These are phyloP conservation scores for Liparis tanakae DNA, from an alignment of 2,797 vertebrate genomes.

Conservation along the genomic window DNA sequence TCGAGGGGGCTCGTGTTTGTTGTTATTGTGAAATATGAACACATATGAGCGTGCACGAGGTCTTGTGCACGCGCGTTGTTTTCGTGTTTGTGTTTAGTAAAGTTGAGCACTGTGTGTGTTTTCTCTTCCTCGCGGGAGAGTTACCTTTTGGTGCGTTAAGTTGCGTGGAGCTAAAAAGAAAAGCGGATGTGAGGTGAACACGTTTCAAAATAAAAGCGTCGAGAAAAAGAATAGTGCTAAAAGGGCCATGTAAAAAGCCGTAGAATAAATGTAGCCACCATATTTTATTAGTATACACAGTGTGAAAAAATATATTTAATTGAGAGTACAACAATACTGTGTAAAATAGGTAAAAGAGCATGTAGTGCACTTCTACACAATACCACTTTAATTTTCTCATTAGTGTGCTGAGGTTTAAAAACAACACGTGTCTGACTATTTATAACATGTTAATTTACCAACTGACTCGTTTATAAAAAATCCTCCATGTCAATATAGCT, in stretches of 20 bases:
- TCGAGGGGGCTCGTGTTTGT: slow-evolving; percentile 25
- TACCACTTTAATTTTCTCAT: fast-evolving
- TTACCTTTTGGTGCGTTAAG: slow-evolving; percentile 52
- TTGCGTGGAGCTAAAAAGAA: fast-evolving
- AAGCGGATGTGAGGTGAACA: neutral
- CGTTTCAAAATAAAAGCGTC: slow-evolving; percentile 47
- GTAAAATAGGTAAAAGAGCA: neutral
- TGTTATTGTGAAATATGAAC: neutral
- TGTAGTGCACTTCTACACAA: fast-evolving
- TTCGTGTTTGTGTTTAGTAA: neutral
- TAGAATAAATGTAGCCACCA: fast-evolving
- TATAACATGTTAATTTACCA: fast-evolving
- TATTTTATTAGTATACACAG: fast-evolving
- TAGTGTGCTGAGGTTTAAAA: fast-evolving
- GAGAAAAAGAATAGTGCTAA: neutral
- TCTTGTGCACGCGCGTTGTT: neutral
- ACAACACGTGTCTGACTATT: fast-evolving
- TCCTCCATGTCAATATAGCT: fast-evolving
- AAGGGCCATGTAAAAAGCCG: fast-evolving
- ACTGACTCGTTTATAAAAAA: neutral
- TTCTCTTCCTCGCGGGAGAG: slow-evolving; percentile 12
- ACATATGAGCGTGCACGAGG: fast-evolving
- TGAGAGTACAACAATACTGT: neutral
- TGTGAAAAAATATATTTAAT: too few relatives aligned
- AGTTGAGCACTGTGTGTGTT: neutral